Evolutionary conservation across 2,888 invertebrate genomes (phyloP), one percentile per base, ranked within the genome.

Genomic region (Eurytoma adleriae): DNA sequence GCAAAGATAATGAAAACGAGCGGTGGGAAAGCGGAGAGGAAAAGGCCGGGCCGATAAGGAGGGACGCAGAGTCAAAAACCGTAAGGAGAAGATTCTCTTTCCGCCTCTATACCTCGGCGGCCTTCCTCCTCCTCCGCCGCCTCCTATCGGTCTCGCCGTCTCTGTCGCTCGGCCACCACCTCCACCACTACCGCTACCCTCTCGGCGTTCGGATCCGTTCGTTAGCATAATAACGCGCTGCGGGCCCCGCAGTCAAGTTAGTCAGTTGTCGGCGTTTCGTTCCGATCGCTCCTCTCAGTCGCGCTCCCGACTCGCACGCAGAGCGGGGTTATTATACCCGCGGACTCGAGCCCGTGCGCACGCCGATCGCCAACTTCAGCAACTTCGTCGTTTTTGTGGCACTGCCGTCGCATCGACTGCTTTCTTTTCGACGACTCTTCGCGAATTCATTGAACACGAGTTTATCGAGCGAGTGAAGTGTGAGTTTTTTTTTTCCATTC

Each of bases 141-240:
- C 40, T 40, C 40, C 40, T 40, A 40, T 40, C 40, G 40, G 48
- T 48, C 57, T 62, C 30, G 2, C 66, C 16, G 18, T 66, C 54
- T 69, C 16, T 69, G 27, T 62, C 24, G 40, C 40, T 30, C 54
- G 24, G 24, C 24, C 24, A 18, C 72, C n/a, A 69, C 70, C 77
- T 62, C 76, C 69, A 59, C 75, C 62, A 64, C 70, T 57, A 61
- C 64, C 66, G 30, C 66, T 40, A 40, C 52, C 61, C 18, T 56
- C 24, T 57, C 27, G 18, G 62, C 56, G 40, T 57, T 71, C 27
- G 50, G 57, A 18, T 30, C 61, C 77, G 83, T 85, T 88, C 87
- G 86, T 88, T 87, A 87, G 87, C 89, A 89, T 90, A 89, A 89
- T 89, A 90, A 88, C 61, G 86, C 86, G 85, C 85, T 87, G 86